Evolutionary conservation across 2,797 vertebrate genomes (phyloP).

Genomic region (Morelia viridis): DNA sequence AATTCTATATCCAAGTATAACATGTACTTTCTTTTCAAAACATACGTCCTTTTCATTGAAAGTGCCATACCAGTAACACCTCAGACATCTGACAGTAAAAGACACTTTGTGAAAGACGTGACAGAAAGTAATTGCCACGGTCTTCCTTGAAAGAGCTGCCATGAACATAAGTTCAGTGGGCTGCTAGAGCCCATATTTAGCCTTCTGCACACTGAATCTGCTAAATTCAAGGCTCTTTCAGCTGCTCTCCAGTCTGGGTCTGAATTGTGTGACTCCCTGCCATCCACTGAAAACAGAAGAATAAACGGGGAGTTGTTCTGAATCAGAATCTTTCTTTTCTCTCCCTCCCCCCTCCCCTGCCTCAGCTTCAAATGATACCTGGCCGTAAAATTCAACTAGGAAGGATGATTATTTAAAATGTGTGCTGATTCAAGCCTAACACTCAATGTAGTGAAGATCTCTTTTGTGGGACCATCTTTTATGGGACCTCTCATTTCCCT

Average conservation of each 20-base stretch:
- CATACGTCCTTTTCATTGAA: background rate
- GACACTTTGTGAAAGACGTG: constrained; percentile 6
- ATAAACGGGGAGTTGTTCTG: background rate
- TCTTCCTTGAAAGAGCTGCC: constrained; percentile 5
- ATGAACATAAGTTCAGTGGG: background rate
- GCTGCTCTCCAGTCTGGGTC: background rate
- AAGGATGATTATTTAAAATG: constrained; percentile 16
- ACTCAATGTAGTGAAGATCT: background rate
- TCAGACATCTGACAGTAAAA: constrained; percentile 9
- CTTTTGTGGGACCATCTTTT: constrained; percentile 31
- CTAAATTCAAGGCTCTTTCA: background rate
- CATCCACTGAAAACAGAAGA: background rate
- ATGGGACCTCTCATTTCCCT: constrained; percentile 21
- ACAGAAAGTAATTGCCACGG: constrained; percentile 23
- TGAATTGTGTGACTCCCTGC: background rate
- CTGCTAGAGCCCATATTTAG: background rate
- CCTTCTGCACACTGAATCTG: background rate
- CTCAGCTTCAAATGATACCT: constrained; percentile 6
- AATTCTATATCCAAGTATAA: background rate
- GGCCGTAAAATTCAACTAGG: background rate
- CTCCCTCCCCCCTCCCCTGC: no score
- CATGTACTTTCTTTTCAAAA: constrained; percentile 1
- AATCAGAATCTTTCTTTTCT: background rate
- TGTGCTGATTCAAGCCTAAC: constrained; percentile 26
- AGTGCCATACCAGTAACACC: background rate